Percentiles rank a stretch among this genome's conserved stretches.
Evolutionary conservation across 2,797 vertebrate genomes (phyloP).

Genomic region (Pterois miles): DNA sequence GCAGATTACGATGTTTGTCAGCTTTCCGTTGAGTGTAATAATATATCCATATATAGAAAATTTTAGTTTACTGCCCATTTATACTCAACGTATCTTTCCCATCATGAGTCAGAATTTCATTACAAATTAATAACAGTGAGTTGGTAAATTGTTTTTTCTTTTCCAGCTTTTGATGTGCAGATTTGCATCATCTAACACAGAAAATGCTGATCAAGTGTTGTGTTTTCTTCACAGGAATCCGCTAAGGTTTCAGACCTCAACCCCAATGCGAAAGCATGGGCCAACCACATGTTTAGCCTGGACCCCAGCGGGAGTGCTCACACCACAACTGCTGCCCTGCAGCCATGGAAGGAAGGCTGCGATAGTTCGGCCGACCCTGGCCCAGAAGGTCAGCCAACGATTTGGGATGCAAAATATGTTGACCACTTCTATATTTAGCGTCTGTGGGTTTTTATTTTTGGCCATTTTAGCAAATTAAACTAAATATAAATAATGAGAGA

Average conservation of each 20-base stretch:
- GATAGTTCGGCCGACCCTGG: conserved; percentile 83
- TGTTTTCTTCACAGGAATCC: conserved; percentile 89
- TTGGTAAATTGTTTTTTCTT: background rate
- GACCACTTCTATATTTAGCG: background rate
- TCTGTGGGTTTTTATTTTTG: background rate
- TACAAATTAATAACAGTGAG: no score
- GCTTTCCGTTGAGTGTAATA: background rate
- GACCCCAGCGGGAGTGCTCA: conserved; percentile 88
- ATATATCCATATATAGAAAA: background rate
- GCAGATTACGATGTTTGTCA: background rate
- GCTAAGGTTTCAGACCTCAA: conserved; percentile 98
- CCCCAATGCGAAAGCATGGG: conserved; percentile 99
- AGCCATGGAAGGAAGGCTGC: conserved; percentile 90
- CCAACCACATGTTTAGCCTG: conserved; percentile 93
- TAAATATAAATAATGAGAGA: background rate
- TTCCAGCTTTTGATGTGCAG: background rate
- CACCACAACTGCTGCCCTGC: conserved; percentile 84
- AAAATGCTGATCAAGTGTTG: conserved; percentile 8
- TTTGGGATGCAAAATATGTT: background rate
- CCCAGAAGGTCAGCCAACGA: conserved; percentile 68
- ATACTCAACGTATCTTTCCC: background rate
- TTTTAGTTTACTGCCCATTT: background rate
- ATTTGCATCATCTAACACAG: background rate
- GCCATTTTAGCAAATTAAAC: background rate
- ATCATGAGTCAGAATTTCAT: background rate